Base-by-base conservation (phyloP, 2,888 invertebrate species). In the Dione vanillae region DNA sequence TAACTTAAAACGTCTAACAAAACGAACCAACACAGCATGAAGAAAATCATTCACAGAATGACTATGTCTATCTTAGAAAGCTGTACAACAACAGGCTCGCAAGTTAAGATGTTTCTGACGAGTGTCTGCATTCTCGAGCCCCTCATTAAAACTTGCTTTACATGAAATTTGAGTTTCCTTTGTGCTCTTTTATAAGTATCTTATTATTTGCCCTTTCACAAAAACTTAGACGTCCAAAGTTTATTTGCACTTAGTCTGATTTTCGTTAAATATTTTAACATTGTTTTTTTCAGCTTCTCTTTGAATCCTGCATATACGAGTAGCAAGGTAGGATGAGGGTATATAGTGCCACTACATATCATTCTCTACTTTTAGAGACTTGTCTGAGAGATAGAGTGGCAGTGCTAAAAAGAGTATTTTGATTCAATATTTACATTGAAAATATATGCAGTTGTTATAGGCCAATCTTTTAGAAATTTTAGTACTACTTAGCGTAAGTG, bases 91-190 rank as follows among this genome's bases (percentile, higher is more conserved):
- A 14, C 37, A 27, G 54, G 37, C 59, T 20, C 40, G 41, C 16
- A 58, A 8, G 14, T 19, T 6, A 19, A 64, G n/a, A 49, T 40
- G 40, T 64, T 66, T 69, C 51, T 66, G 43, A 65, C 61, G 64
- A 51, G 47, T 65, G 67, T 65, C 61, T 73, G 49, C 49, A 27
- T 27, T 16, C 59, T 47, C 41, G 35, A 59, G 52, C 41, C 61
- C 70, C 70, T 73, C 68, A 73, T 73, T 73, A 73, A 73, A 73
- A 73, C 67, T 73, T 70, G 65, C 61, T 65, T 61, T 62, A 27
- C 69, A 68, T 73, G 70, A 54, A 68, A 62, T 43, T 65, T 61
- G 54, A 70, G 67, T 58, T 65, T 61, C 65, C 49, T 54, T 64
- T 70, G 67, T 72, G 65, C 58, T 65, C 20, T 49, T 64, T 68